Percentiles rank a stretch among this genome's conserved stretches.
Conservation (phyloP, 2,113 vertebrate species). For the Poeciliopsis occidentalis region DNA sequence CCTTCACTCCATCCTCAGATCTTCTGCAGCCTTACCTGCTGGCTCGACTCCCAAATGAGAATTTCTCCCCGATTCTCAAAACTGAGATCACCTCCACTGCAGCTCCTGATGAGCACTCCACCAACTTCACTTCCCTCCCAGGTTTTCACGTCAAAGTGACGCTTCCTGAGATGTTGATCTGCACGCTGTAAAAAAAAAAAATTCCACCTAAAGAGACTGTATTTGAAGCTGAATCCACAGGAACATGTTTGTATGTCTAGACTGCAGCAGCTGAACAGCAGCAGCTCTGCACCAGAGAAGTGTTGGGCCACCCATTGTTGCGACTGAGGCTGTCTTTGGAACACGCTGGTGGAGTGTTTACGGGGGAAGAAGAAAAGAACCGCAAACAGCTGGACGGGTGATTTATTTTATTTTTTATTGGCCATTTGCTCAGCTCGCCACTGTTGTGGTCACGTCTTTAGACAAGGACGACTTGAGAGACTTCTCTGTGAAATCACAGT, state of each 20-base stretch:
- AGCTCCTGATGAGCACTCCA: too few relatives aligned
- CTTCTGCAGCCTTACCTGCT: too few relatives aligned
- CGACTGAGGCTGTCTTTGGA: slow-evolving; percentile 55
- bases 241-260: slow-evolving; percentile 61
- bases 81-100: too few relatives aligned
- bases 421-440: slow-evolving; percentile 53
- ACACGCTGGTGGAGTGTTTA: slow-evolving; percentile 59
- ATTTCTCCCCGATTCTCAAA: too few relatives aligned
- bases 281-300: slow-evolving; percentile 45
- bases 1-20: too few relatives aligned
- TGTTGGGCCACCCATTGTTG: slow-evolving; percentile 60
- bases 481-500: slow-evolving; percentile 16
- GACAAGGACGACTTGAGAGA: slow-evolving; percentile 10
- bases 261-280: slow-evolving; percentile 51
- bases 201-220: not conserved
- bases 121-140: not conserved
- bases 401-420: slow-evolving; percentile 56
- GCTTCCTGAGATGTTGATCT: not conserved
- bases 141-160: not conserved
- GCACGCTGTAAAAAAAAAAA: not conserved
- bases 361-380: slow-evolving; percentile 43
- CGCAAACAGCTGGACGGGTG: slow-evolving; percentile 39
- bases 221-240: slow-evolving; percentile 4
- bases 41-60: too few relatives aligned
- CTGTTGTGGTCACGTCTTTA: slow-evolving; percentile 54